These are phyloP conservation scores for Silurus asotus DNA, from an alignment of 2,113 vertebrate genomes.

Conservation along the genomic window DNA sequence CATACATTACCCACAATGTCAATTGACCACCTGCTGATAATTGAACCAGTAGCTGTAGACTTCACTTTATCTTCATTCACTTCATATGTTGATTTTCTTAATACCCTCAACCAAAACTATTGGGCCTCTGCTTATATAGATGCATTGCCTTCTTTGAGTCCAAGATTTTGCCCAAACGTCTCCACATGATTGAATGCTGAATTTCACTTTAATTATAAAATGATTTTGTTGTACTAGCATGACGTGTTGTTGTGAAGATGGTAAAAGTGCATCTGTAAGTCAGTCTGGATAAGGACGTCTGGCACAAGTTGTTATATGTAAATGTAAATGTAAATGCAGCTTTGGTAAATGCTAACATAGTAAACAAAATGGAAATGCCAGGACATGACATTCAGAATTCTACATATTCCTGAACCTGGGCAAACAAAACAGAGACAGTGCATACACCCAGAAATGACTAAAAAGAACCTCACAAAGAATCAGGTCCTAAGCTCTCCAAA, in stretches of 20 bases:
- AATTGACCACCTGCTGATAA: not conserved
- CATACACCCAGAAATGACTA: not conserved
- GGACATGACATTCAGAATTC: slow-evolving; percentile 22
- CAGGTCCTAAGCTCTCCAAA: slow-evolving; percentile 4
- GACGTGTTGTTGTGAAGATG: not conserved
- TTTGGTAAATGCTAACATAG: slow-evolving; percentile 1
- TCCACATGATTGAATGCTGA: not conserved
- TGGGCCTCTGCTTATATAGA: not conserved
- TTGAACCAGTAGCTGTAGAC: not conserved
- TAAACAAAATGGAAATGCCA: slow-evolving; percentile 24
- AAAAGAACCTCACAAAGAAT: not conserved
- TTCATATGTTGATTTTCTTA: not conserved
- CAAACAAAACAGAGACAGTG: not conserved
- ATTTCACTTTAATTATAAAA: not conserved
- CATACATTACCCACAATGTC: not conserved
- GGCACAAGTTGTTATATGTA: not conserved
- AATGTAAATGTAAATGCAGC: slow-evolving; percentile 13
- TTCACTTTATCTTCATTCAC: not conserved
- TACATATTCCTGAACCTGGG: not conserved
- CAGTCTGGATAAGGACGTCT: not conserved
- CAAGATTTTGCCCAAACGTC: not conserved
- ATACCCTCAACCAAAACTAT: not conserved
- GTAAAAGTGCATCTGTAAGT: not conserved
- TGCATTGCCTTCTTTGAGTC: not conserved
- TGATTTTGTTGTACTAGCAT: not conserved